A percentile compares a stretch with the other conserved stretches of the same genome.
Evolutionary conservation across 2,797 vertebrate species (phyloP).

Genomic region (Syngnathus acus): DNA sequence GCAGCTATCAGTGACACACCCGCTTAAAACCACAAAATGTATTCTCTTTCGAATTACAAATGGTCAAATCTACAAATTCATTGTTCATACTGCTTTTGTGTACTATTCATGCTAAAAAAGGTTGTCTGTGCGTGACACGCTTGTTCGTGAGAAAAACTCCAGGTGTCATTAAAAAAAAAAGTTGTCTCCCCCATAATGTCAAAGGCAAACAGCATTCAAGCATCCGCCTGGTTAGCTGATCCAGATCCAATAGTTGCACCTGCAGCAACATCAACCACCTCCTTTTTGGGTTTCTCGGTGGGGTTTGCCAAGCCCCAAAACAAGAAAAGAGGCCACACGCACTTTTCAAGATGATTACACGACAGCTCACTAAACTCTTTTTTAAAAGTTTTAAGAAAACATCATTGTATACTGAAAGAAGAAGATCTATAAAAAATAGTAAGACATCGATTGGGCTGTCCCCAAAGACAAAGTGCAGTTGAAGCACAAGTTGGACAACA

Average conservation of each 20-base stretch:
- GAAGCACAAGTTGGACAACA: too few species aligned
- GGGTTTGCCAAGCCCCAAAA: slow-evolving; percentile 19
- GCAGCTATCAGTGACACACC: slow-evolving; percentile 26
- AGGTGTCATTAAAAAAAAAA: slow-evolving; percentile 58
- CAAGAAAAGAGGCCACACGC: slow-evolving; percentile 29
- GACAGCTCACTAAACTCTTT: slow-evolving; percentile 18
- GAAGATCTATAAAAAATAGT: slow-evolving; percentile 29
- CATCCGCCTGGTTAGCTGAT: slow-evolving; percentile 70
- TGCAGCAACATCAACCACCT: slow-evolving; percentile 52
- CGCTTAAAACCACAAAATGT: slow-evolving; percentile 3
- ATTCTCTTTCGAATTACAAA: background rate
- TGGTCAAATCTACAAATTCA: slow-evolving; percentile 4
- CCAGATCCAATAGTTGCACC: slow-evolving; percentile 68
- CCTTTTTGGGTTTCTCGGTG: slow-evolving; percentile 37
- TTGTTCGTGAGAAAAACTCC: slow-evolving; percentile 65
- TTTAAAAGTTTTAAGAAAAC: slow-evolving; percentile 32
- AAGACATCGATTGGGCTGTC: slow-evolving; percentile 39
- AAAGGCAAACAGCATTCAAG: slow-evolving; percentile 62
- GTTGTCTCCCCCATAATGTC: slow-evolving; percentile 50
- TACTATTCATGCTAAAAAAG: background rate
- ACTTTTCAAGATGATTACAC: slow-evolving; percentile 9
- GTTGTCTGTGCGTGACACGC: slow-evolving; percentile 4
- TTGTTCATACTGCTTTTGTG: background rate
- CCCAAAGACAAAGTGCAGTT: background rate
- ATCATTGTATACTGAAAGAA: slow-evolving; percentile 1